Base-by-base conservation (phyloP, 2,888 invertebrate species). In the Nomada lathburiana region DNA sequence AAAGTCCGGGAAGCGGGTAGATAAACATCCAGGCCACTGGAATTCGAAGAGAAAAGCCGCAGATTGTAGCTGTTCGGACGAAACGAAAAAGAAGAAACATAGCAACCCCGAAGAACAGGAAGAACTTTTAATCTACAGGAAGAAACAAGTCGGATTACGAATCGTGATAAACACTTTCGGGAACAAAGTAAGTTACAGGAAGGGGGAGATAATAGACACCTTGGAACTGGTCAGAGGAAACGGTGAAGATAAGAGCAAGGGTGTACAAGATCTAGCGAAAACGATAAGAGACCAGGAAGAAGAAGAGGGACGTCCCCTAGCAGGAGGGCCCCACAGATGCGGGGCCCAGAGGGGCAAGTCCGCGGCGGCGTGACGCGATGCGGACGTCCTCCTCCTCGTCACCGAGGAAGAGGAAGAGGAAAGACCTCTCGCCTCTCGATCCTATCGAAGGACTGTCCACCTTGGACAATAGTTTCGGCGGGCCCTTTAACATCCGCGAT, bases 301-400 rank as follows among this genome's bases (percentile, higher is more conserved):
- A 55, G 85, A 84, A 78, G 82, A 78, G 80, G 87, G 82, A 84
- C 78, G 84, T 80, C 83, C 76, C 76, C 84, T 84, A 85, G 84
- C 81, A 83, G 86, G 89, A 90, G 91, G 91, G 88, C 88, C 87
- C 91, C 88, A 92, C 93, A 93, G 93, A 93, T 93, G 93, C 92
- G 91, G 92, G 92, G 90, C 90, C 92, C 91, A 90, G 89, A 86
- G 91, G 89, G 91, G 90, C 91, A 91, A 91, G 91, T 88, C 90
- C 90, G 93, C 92, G 92, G 93, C 91, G 93, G 93, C 93, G 93
- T 93, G 93, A 93, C 93, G 93, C 93, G 93, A 93, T 93, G 93
- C 93, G 93, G 92, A 92, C 92, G 92, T 92, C 93, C 91, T 90
- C 90, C 90, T 90, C 91, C 90, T 89, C 89, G 73, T 78, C 86